These are phyloP conservation scores for Sceloporus undulatus DNA, from an alignment of 2,113 vertebrate genomes.

Conservation along the genomic window DNA sequence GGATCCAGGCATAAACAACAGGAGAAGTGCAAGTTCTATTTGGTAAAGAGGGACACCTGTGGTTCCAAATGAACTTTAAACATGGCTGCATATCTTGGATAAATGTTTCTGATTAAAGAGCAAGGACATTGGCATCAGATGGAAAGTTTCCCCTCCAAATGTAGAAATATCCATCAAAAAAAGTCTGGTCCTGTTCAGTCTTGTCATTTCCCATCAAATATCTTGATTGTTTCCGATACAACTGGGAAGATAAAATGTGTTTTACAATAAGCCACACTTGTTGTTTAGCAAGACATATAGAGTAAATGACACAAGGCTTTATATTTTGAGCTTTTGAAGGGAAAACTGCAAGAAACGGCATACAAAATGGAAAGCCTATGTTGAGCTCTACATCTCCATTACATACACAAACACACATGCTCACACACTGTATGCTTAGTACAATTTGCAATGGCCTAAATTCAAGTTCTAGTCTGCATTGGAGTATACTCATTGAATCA, in stretches of 20 bases:
- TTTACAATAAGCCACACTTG: neutral
- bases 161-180: constrained; percentile 41
- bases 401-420: neutral
- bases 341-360: neutral
- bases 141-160: constrained; percentile 47
- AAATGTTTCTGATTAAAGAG: constrained; percentile 59
- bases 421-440: too few species aligned
- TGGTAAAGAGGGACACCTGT: constrained; percentile 70
- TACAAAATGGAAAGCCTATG: neutral
- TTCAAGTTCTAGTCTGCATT: too few species aligned
- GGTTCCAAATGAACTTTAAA: constrained; percentile 63
- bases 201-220: constrained; percentile 51
- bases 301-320: neutral
- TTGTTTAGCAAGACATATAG: constrained; percentile 29
- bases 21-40: constrained; percentile 60
- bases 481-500: too few species aligned
- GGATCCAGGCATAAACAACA: constrained; percentile 58
- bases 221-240: constrained; percentile 52
- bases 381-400: neutral
- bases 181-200: constrained; percentile 40
- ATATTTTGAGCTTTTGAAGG: neutral
- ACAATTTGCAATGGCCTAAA: too few species aligned
- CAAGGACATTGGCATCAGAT: constrained; percentile 57
- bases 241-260: constrained; percentile 33
- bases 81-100: constrained; percentile 60